A percentile compares a stretch with the other conserved stretches of the same genome.
Conservation (phyloP, 2,888 invertebrate species). For the Drosophila macrospina region DNA sequence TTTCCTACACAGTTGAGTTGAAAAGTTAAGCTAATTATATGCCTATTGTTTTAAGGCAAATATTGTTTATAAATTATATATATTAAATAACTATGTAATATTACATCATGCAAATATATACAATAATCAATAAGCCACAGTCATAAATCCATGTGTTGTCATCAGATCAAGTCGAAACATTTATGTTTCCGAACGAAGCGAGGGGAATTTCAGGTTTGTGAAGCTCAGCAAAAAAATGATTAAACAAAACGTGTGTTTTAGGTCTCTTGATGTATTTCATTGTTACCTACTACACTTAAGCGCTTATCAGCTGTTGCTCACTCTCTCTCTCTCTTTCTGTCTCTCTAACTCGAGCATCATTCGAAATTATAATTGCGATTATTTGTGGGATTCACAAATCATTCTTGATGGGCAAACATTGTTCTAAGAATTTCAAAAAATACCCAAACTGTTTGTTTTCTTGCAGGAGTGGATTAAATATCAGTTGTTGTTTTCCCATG, state of each 20-base stretch:
- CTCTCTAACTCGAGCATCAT: neutral
- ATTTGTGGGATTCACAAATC: slow-evolving; percentile 17
- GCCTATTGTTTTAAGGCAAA: neutral
- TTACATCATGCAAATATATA: too few species aligned
- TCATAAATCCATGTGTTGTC: neutral
- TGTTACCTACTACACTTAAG: neutral
- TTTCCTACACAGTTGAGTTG: too few species aligned
- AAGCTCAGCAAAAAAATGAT: neutral
- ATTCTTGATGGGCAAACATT: slow-evolving; percentile 8
- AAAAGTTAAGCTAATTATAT: neutral
- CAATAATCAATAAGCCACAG: too few species aligned
- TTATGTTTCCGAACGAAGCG: too few species aligned
- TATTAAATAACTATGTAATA: too few species aligned
- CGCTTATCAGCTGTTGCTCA: slow-evolving; percentile 24
- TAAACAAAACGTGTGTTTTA: slow-evolving; percentile 6
- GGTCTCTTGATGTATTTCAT: neutral
- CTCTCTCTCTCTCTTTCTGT: neutral
- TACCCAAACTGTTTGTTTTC: neutral
- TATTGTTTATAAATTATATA: neutral
- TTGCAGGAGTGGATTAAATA: neutral
- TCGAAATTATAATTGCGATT: slow-evolving; percentile 1
- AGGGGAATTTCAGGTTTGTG: slow-evolving; percentile 48
- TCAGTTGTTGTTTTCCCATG: neutral
- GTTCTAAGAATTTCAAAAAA: slow-evolving; percentile 17
- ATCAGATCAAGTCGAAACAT: neutral